Evolutionary conservation across 2,113 vertebrate species (phyloP).

Genomic region (Neodontobutis hainanensis): DNA sequence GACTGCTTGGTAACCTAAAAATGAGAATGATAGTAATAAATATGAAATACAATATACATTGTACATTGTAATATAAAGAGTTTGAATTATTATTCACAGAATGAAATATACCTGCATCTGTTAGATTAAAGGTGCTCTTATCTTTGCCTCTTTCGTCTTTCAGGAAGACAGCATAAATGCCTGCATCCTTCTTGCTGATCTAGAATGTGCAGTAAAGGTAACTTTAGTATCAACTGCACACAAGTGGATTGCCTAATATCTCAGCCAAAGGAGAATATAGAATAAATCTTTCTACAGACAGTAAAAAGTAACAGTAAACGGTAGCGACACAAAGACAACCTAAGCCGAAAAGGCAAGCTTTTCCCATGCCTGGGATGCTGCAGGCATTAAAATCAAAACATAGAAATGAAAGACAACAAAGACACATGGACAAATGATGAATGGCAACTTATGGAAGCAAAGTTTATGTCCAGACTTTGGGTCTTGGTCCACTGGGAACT

Average conservation of each 20-base stretch:
- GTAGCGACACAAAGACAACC: conserved; percentile 48
- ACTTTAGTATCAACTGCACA: conserved; percentile 17
- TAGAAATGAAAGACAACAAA: conserved; percentile 38
- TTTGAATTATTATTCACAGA: neutral
- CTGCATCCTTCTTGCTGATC: conserved; percentile 93
- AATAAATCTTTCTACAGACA: conserved; percentile 41
- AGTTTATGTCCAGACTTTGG: conserved; percentile 78
- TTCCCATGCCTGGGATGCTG: conserved; percentile 72
- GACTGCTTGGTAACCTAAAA: conserved; percentile 89
- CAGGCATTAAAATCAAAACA: conserved; percentile 62
- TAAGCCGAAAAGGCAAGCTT: conserved; percentile 75
- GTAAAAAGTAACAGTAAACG: conserved; percentile 27
- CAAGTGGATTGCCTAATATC: conserved; percentile 7
- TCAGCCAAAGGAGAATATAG: conserved; percentile 21
- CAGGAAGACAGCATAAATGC: conserved; percentile 89
- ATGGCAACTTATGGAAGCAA: conserved; percentile 72
- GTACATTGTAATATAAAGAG: too few species aligned
- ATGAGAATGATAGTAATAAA: conserved; percentile 21
- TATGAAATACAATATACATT: neutral
- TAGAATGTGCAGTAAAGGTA: conserved; percentile 55
- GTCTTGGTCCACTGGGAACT: conserved; percentile 55
- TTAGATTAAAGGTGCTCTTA: conserved; percentile 85
- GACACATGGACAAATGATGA: conserved; percentile 53
- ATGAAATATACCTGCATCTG: conserved; percentile 85
- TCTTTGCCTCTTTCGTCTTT: conserved; percentile 94